phyloP scores from a whole-genome alignment of 2,888 invertebrate species.

The Ectemnius lituratus region DNA sequence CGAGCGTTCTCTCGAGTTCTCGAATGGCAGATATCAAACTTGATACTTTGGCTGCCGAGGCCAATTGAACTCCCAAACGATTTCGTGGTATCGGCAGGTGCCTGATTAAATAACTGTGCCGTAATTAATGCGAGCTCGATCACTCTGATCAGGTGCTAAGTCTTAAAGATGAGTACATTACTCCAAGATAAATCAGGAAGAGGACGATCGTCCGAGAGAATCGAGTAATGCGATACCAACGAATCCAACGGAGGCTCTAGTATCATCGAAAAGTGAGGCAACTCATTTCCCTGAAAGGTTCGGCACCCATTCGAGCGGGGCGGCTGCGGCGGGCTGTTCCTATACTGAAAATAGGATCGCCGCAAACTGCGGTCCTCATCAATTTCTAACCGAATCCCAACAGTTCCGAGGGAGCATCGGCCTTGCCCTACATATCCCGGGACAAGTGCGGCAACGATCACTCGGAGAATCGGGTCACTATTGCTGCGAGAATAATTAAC shows the following conservation, averaged over 20 bases:
- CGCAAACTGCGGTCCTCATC: constrained; percentile 5
- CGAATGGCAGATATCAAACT: constrained; percentile 42
- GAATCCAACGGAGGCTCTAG: no score
- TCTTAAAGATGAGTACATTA: no score
- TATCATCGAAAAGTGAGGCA: no score
- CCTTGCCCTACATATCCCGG: background rate
- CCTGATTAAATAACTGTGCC: no score
- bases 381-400: constrained; percentile 1
- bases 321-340: background rate
- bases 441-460: background rate
- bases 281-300: constrained; percentile 3
- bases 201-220: no score
- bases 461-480: background rate
- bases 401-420: background rate
- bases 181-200: no score
- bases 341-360: background rate
- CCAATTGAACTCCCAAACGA: constrained; percentile 51
- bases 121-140: no score
- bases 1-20: no score
- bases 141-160: no score
- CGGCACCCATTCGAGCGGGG: background rate
- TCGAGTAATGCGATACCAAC: no score
- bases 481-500: background rate
- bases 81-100: constrained; percentile 23
- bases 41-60: constrained; percentile 29